Conservation (phyloP, 2,797 vertebrate genomes). For the Lagodon rhomboides region DNA sequence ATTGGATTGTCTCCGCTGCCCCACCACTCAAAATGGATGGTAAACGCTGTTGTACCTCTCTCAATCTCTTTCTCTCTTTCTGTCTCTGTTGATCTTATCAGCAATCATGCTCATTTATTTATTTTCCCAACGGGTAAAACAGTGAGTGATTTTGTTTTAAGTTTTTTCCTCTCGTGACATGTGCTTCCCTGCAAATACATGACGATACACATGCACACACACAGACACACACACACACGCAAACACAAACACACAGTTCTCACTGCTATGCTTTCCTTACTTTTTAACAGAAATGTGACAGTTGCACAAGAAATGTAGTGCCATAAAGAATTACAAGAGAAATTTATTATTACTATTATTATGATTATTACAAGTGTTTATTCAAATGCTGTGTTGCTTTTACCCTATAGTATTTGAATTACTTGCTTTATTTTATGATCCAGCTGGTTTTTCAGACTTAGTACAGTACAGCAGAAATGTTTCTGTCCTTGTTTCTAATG, state of each 20-base stretch:
- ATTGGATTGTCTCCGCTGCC: constrained; percentile 54
- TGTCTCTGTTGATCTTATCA: constrained; percentile 50
- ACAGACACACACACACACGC: neutral
- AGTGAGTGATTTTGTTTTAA: constrained; percentile 52
- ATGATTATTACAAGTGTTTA: constrained; percentile 76
- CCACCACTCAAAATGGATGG: constrained; percentile 40
- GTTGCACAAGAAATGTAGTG: constrained; percentile 80
- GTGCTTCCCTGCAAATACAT: constrained; percentile 67
- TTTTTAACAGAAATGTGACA: constrained; percentile 68
- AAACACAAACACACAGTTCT: constrained; percentile 42
- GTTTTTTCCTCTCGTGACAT: constrained; percentile 65
- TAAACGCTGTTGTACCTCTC: constrained; percentile 42
- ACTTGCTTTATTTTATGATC: constrained; percentile 80
- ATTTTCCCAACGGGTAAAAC: constrained; percentile 63
- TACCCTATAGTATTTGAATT: constrained; percentile 75
- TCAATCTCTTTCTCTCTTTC: constrained; percentile 29
- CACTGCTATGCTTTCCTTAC: constrained; percentile 67
- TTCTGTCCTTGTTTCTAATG: constrained; percentile 85
- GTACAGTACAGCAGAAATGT: constrained; percentile 81
- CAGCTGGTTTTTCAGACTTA: constrained; percentile 72
- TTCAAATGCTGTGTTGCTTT: constrained; percentile 80
- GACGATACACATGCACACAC: constrained; percentile 31
- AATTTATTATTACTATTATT: constrained; percentile 58
- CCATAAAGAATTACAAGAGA: constrained; percentile 77
- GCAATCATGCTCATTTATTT: constrained; percentile 57